Conservation (phyloP, 2,113 vertebrate species). For the Sinocyclocheilus grahami region DNA sequence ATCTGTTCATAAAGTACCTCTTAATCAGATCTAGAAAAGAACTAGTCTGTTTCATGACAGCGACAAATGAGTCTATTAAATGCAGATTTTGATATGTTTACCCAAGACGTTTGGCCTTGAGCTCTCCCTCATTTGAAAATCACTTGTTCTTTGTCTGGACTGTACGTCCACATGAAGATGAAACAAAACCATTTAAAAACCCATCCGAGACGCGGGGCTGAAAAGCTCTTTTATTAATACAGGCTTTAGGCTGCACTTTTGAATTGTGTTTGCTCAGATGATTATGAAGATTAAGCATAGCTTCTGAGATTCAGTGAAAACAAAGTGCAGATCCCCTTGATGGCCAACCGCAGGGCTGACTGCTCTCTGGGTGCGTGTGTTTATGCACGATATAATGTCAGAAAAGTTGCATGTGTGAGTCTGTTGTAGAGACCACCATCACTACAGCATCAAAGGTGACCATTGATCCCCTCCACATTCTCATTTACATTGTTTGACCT, state of each 20-base stretch:
- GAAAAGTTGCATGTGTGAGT: constrained; percentile 17
- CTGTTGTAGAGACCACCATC: constrained; percentile 21
- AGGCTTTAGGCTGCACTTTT: neutral
- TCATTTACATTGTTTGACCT: neutral
- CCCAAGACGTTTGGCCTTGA: constrained; percentile 14
- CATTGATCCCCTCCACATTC: neutral
- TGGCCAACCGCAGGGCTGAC: constrained; percentile 40
- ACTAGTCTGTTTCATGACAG: constrained; percentile 62
- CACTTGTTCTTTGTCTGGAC: constrained; percentile 16
- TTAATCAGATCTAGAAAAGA: constrained; percentile 60
- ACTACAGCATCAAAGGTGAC: constrained; percentile 32
- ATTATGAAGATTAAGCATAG: constrained; percentile 70
- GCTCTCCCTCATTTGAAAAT: constrained; percentile 38
- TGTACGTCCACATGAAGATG: neutral
- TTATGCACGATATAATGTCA: neutral
- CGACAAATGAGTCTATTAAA: constrained; percentile 52
- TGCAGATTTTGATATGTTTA: constrained; percentile 38
- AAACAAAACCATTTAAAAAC: constrained; percentile 26
- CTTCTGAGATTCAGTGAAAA: constrained; percentile 68
- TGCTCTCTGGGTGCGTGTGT: neutral
- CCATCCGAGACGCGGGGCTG: neutral
- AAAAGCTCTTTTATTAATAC: constrained; percentile 19
- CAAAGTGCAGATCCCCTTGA: constrained; percentile 61
- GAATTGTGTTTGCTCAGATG: constrained; percentile 70
- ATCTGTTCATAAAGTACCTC: constrained; percentile 52